Percentiles rank a stretch among this genome's conserved stretches.
These are phyloP conservation scores for Drosophila paracracens DNA, from an alignment of 2,888 invertebrate genomes.

Conservation along the genomic window DNA sequence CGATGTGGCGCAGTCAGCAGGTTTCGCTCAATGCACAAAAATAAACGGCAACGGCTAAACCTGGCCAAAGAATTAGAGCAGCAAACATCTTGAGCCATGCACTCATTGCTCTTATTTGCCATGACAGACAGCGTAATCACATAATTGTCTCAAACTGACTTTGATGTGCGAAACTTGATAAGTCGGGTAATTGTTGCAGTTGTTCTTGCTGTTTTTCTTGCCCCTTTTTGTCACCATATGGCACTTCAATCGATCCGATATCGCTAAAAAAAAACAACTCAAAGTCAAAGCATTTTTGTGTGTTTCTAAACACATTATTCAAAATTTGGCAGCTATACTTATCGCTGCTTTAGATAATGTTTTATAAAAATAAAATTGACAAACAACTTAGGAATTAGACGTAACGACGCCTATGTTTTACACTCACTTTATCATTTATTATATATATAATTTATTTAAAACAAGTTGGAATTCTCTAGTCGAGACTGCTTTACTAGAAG, in stretches of 20 bases:
- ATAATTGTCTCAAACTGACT: slow-evolving; percentile 24
- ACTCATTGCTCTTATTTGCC: slow-evolving; percentile 6
- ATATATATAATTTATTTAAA: neutral
- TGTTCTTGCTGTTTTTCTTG: neutral
- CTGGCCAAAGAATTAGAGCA: slow-evolving; percentile 14
- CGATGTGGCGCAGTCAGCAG: neutral
- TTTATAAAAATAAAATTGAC: slow-evolving; percentile 4
- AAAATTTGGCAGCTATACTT: slow-evolving; percentile 6
- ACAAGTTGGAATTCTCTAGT: neutral
- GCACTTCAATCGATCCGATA: slow-evolving; percentile 21
- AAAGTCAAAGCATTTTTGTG: neutral
- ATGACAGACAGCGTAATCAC: slow-evolving; percentile 36
- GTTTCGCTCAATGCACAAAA: slow-evolving; percentile 18
- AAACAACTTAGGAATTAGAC: slow-evolving; percentile 16
- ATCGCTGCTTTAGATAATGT: slow-evolving; percentile 12
- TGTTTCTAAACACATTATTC: neutral
- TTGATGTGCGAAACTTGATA: slow-evolving; percentile 21
- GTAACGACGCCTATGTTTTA: slow-evolving; percentile 1
- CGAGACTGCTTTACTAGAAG: neutral
- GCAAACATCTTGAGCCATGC: slow-evolving; percentile 14
- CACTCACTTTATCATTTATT: neutral
- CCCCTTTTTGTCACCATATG: slow-evolving; percentile 23
- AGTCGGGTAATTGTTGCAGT: slow-evolving; percentile 5
- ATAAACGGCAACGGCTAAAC: neutral
- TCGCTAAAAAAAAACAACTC: neutral